A percentile compares a stretch with the other conserved stretches of the same genome.
Conservation (phyloP, 2,113 vertebrate species). For the Fukomys damarensis region DNA sequence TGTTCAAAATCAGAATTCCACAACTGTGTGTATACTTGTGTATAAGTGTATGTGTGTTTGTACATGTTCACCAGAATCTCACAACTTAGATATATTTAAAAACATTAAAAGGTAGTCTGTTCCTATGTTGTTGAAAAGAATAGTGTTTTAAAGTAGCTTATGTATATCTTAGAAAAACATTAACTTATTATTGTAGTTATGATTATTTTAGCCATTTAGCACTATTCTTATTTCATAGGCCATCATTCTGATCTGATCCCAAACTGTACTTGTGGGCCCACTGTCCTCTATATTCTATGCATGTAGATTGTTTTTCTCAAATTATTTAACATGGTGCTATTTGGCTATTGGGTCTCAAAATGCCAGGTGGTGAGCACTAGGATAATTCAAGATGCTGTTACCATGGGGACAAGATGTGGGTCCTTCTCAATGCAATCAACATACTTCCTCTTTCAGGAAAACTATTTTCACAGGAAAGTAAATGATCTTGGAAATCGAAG, state of each 20-base stretch:
- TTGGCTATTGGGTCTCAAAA: conserved; percentile 53
- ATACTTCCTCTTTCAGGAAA: conserved; percentile 65
- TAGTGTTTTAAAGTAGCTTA: not conserved
- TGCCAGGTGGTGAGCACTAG: conserved; percentile 66
- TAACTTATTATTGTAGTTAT: not conserved
- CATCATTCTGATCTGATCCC: conserved; percentile 17
- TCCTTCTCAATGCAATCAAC: conserved; percentile 69
- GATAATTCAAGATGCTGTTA: conserved; percentile 74
- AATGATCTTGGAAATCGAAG: conserved; percentile 58
- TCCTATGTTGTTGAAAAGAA: not conserved
- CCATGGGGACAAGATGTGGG: conserved; percentile 74
- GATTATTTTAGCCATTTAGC: conserved; percentile 2
- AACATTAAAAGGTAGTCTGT: not conserved
- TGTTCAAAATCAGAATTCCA: conserved; percentile 35
- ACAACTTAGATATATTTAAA: not conserved
- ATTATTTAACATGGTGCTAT: not conserved
- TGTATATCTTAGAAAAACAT: not conserved
- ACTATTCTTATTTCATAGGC: not conserved
- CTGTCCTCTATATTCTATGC: not conserved
- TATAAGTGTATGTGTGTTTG: not conserved
- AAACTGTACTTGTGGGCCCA: not conserved
- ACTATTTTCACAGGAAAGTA: conserved; percentile 63
- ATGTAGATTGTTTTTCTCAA: not conserved
- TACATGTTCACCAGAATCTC: not conserved
- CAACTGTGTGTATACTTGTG: not conserved